Evolutionary conservation across 1,140 invertebrate species (phyloP), one percentile per base, ranked within the genome.

Genomic region (Danaus plexippus): DNA sequence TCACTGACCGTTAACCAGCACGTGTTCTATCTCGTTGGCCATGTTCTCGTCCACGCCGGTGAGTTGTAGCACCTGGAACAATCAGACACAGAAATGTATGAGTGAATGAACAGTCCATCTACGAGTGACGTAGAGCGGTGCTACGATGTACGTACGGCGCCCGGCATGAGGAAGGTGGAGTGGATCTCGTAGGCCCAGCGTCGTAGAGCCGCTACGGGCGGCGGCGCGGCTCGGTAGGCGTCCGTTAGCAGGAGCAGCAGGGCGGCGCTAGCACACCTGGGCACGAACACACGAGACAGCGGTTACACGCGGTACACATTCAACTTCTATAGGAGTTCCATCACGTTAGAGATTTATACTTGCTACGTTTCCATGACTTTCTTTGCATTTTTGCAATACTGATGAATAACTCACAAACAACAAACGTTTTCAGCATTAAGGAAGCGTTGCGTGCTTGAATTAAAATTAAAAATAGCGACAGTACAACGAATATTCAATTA

Each of bases 121-220:
- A 41, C 11, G 2, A 18, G 9, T 45, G 5, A 3, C 43, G 43
- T 11, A 11, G 43, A 2, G 11, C 9, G 43, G 9, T 1, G 1
- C 43, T 9, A 11, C 43, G 11, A 9, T 32, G n/a, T 10, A 66
- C 65, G 61, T 12, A 85, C 82, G 66, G 96, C 96, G 73, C 93
- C 92, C 70, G 96, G 95, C 69, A 97, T 94, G 57, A 98, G 88
- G 89, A 98, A 99, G 73, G 95, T 97, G 54, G 97, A 98, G 87
- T 98, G 96, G 73, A 99, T 97, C 89, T 99, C 97, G 88, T 98
- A 98, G 32, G 97, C 97, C 97, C 97, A 99, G 82, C 97, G 96
- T 54, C 94, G 91, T 91, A 98, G 92, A 11, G 78, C 22, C 0
- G 22, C 22, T 32, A 32, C 76, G 47, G 70, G 49, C 3, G 60